Base-by-base conservation (phyloP, 2,113 vertebrate genomes). In the Onychostoma macrolepis region DNA sequence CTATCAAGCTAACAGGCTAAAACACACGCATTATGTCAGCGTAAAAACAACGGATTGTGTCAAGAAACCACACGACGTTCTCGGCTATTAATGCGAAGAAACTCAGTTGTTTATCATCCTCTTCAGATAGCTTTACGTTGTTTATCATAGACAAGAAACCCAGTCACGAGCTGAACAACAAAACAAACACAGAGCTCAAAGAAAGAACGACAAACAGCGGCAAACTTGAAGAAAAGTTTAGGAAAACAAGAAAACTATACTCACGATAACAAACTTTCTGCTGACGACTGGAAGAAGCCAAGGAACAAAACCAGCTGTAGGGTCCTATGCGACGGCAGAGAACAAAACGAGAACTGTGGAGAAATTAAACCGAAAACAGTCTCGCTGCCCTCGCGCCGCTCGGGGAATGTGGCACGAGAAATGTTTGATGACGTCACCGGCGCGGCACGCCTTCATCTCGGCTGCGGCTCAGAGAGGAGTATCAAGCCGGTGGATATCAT, bases 401-500 rank as follows among this genome's bases (percentile, higher is more conserved):
- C 30, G 63, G 58, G 33, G 80, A 82, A 45, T 45, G 38, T 15
- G 82, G 86, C 65, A 33, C n/a, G 33, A 87, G 61, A 38, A 77
- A 5, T 56, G 82, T 5, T 6, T 48, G 36, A 50, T 87, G 85
- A 71, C 88, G 88, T 89, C 88, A 85, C 36, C 33, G 2, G 38
- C 79, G 24, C n/a, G 79, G n/a, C 79, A 81, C 80, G 58, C 80
- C 80, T 82, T 67, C 50, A 9, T 45, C 80, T 30, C 0, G n/a
- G 24, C 80, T 65, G 80, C 8, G 30, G 45, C 15, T 45, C 24
- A 24, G 53, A 58, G 12, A 6, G 48, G 17, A 48, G n/a, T 1
- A 30, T 6, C 21, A 61, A 61, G 50, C 2, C 1, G 7, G 53
- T 33, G 9, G 11, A 58, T 38, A 15, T 58, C 13, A 19, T 6